These are phyloP conservation scores for Muntiacus muntjak DNA, from an alignment of 2,113 vertebrate species.

Conservation along the genomic window DNA sequence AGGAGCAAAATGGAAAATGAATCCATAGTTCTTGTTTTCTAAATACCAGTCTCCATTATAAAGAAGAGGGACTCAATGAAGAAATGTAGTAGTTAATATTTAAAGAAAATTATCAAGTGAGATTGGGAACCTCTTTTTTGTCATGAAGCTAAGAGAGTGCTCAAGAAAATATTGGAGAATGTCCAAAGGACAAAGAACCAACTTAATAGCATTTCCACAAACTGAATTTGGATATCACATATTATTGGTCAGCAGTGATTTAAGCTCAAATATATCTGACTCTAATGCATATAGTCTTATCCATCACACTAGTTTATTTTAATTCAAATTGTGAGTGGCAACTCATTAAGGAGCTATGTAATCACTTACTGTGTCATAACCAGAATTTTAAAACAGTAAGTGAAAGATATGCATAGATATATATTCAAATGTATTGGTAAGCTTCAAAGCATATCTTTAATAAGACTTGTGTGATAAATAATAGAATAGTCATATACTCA, in stretches of 20 bases:
- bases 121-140: not conserved
- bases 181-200: not conserved
- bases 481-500: not conserved
- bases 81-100: not conserved
- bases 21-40: not conserved
- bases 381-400: not conserved
- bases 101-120: not conserved
- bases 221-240: not conserved
- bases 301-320: not conserved
- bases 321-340: not conserved
- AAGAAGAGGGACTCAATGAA: not conserved
- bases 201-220: not conserved
- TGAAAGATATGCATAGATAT: not conserved
- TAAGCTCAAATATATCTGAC: not conserved
- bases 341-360: not conserved
- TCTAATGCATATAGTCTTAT: not conserved
- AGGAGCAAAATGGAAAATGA: not conserved
- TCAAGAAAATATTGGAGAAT: not conserved
- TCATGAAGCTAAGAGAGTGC: not conserved
- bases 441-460: not conserved
- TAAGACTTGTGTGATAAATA: not conserved
- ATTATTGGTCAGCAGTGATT: not conserved
- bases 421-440: not conserved
- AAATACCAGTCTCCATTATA: not conserved
- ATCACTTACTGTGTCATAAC: not conserved